These are phyloP conservation scores for Brotogeris chrysoptera DNA, from an alignment of 2,797 vertebrate species.

Conservation along the genomic window DNA sequence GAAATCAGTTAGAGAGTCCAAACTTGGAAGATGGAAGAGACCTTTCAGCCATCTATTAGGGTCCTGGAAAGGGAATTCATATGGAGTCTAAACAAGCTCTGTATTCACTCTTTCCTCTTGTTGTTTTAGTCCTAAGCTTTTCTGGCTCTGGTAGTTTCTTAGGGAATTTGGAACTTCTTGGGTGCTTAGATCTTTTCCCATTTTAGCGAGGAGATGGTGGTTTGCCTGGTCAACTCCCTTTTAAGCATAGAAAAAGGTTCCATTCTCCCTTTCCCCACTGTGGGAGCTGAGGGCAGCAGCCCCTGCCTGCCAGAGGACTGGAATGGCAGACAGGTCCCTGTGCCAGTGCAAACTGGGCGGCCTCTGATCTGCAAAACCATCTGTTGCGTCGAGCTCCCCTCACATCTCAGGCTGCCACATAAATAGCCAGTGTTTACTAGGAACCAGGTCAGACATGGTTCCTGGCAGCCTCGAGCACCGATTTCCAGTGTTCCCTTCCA, in stretches of 20 bases:
- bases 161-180: neutral
- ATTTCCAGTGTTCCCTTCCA: constrained; percentile 44
- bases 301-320: constrained; percentile 3
- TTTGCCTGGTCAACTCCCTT: neutral
- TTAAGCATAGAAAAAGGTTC: neutral
- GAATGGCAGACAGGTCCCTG: neutral
- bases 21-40: neutral
- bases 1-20: neutral
- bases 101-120: neutral
- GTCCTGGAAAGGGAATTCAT: neutral
- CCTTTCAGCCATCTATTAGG: neutral
- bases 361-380: constrained; percentile 1
- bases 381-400: neutral
- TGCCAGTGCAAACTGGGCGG: constrained; percentile 46
- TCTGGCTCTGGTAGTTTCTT: neutral
- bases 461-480: neutral
- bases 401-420: constrained; percentile 48
- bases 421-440: constrained; percentile 40
- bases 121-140: neutral
- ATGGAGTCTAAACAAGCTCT: neutral
- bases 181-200: neutral
- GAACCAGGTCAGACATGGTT: constrained; percentile 39
- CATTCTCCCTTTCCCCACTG: neutral
- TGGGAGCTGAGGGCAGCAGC: neutral
- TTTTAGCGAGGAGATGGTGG: neutral